These are phyloP conservation scores for Drosophila pseudoobscura DNA, from an alignment of 1,140 invertebrate genomes.

Conservation along the genomic window DNA sequence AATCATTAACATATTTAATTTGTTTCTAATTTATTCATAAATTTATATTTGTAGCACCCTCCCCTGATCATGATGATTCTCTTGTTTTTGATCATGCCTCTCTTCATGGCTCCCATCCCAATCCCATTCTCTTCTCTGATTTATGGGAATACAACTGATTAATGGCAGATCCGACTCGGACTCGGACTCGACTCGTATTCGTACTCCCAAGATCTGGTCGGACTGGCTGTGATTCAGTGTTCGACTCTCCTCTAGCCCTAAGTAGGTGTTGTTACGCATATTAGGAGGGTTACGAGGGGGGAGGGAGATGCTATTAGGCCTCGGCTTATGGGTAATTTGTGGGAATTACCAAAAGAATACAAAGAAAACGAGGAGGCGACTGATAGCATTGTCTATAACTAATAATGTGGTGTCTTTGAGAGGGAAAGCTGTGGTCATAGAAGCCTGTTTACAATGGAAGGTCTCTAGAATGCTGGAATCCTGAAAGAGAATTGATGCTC, in stretches of 20 bases:
- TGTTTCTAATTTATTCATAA: slow-evolving; percentile 81
- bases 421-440: too few relatives aligned
- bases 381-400: too few relatives aligned
- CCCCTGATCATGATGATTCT: slow-evolving; percentile 23
- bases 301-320: slow-evolving; percentile 34
- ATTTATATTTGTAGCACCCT: slow-evolving; percentile 80
- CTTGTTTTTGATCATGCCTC: slow-evolving; percentile 42
- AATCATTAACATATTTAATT: slow-evolving; percentile 79
- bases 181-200: background rate
- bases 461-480: too few relatives aligned
- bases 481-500: too few relatives aligned
- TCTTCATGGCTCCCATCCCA: slow-evolving; percentile 14
- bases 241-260: slow-evolving; percentile 32
- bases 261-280: slow-evolving; percentile 79
- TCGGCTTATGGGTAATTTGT: slow-evolving; percentile 64
- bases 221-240: slow-evolving; percentile 66
- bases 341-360: slow-evolving; percentile 48
- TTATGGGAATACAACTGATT: slow-evolving; percentile 70
- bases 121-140: slow-evolving; percentile 48
- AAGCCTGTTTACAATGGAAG: too few relatives aligned
- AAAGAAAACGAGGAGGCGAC: slow-evolving; percentile 18
- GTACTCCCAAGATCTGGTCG: slow-evolving; percentile 25
- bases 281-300: slow-evolving; percentile 35
- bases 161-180: slow-evolving; percentile 57
- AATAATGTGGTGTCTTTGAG: too few relatives aligned